phyloP scores from a whole-genome alignment of 2,113 vertebrate genomes.

The Sylvilagus bachmani region DNA sequence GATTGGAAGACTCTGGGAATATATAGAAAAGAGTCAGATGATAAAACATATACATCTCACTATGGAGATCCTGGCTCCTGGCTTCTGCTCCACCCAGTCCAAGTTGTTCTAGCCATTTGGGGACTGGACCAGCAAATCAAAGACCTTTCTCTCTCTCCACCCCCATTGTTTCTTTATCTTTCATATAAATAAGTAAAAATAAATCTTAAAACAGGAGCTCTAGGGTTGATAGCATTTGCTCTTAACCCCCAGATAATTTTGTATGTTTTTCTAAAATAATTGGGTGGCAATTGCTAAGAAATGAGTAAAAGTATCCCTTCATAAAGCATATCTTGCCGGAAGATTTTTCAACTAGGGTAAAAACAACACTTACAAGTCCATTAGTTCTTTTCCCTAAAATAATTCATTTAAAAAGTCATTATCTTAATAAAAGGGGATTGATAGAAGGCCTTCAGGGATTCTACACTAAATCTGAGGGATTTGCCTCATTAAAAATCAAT shows the following conservation, averaged over 20 bases:
- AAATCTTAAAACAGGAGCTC: background rate
- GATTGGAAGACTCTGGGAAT: background rate
- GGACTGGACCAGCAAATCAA: no score
- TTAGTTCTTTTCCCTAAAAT: conserved; percentile 69
- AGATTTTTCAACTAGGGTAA: conserved; percentile 60
- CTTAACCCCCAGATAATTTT: background rate
- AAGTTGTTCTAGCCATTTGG: no score
- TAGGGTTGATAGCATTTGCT: background rate
- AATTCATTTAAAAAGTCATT: conserved; percentile 78
- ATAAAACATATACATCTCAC: background rate
- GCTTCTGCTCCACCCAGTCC: no score
- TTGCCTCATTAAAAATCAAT: conserved; percentile 77
- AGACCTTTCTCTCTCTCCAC: no score
- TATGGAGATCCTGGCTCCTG: no score
- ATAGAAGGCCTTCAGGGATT: conserved; percentile 63
- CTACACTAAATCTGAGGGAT: conserved; percentile 65
- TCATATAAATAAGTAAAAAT: no score
- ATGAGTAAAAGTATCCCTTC: background rate
- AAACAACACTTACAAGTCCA: conserved; percentile 55
- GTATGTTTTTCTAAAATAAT: conserved; percentile 9
- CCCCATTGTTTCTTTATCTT: no score
- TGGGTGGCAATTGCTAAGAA: conserved; percentile 46
- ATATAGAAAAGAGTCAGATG: background rate
- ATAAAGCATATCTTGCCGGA: conserved; percentile 56
- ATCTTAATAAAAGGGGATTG: conserved; percentile 72